Conservation (phyloP, 1,140 invertebrate species). For the Muscidifurax raptorellus region DNA sequence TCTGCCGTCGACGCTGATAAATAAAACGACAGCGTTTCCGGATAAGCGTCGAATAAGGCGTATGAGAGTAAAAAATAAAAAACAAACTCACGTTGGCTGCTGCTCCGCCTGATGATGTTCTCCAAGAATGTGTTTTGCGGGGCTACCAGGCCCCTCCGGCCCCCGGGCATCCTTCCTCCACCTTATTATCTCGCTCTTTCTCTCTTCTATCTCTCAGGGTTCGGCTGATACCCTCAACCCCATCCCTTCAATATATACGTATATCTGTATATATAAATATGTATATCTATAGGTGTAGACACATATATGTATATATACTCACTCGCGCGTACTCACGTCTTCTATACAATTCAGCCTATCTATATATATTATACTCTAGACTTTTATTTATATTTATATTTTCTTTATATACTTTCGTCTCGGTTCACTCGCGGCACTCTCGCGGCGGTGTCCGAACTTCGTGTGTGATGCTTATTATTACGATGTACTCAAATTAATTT, state of each 20-base stretch:
- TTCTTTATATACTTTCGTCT: neutral
- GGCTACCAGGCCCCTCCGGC: constrained; percentile 97
- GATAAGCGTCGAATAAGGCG: neutral
- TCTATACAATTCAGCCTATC: neutral
- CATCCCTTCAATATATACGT: neutral
- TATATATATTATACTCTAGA: neutral
- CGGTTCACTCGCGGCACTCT: neutral
- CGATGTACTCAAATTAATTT: neutral
- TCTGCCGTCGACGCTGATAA: too few species aligned
- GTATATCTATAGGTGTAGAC: too few species aligned
- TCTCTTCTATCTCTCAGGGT: constrained; percentile 12
- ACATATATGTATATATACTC: neutral
- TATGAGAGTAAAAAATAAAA: too few species aligned
- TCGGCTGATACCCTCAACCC: neutral
- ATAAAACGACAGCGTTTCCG: too few species aligned
- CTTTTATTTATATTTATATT: neutral
- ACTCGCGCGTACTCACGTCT: neutral
- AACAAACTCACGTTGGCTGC: constrained; percentile 94
- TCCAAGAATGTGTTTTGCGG: constrained; percentile 99
- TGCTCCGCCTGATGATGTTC: constrained; percentile 98
- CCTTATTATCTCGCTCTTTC: constrained; percentile 1
- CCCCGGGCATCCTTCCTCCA: constrained; percentile 89
- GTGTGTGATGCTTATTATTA: neutral
- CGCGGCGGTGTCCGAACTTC: neutral
- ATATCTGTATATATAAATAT: neutral